Base-by-base conservation (phyloP, 2,113 vertebrate genomes). In the Strigops habroptila region DNA sequence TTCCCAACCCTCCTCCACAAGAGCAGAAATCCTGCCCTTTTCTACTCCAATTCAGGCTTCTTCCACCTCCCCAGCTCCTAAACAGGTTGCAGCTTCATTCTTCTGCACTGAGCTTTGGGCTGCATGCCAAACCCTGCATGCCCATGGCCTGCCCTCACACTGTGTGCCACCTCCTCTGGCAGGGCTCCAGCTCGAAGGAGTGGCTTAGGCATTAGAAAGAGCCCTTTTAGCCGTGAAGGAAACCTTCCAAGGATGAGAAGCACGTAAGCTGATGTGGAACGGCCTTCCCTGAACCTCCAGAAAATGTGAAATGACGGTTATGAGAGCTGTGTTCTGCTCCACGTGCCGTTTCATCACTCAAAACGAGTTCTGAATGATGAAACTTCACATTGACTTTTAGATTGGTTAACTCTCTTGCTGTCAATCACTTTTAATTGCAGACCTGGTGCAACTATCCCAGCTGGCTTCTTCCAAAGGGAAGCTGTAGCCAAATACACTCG, bases 161-260 rank as follows among this genome's bases (percentile, higher is more conserved):
- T 9, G 51, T 3, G 12, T 80, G 90, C 88, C 91, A 96, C 93
- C 95, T 96, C 89, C 80, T 41, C 85, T 96, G 95, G 93, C 91
- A 5, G 7, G 7, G 46, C 86, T 88, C 86, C 96, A 95, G 93
- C 57, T 1, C 1, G 22, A 22, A 89, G 88, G 86, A 92, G 92
- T 13, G 74, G 83, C 85, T 82, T 18, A 25, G 57, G 88, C 6
- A 0, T 27, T 4, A 92, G 80, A 93, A 94, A 96, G 86, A 73
- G 46, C 88, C 71, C 91, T 94, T 94, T 76, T 52, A 83, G 94
- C 53, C 13, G 65, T 0, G 77, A 93, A 94, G 70, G 78, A 96
- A 96, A 37, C 46, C 76, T 88, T 89, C 83, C 78, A 69, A 82
- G 82, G 81, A 96, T 90, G 55, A n/a, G 77, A 63, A 81, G 30